Evolutionary conservation across 2,797 vertebrate genomes (phyloP).

Genomic region (Neoniphon sammara): DNA sequence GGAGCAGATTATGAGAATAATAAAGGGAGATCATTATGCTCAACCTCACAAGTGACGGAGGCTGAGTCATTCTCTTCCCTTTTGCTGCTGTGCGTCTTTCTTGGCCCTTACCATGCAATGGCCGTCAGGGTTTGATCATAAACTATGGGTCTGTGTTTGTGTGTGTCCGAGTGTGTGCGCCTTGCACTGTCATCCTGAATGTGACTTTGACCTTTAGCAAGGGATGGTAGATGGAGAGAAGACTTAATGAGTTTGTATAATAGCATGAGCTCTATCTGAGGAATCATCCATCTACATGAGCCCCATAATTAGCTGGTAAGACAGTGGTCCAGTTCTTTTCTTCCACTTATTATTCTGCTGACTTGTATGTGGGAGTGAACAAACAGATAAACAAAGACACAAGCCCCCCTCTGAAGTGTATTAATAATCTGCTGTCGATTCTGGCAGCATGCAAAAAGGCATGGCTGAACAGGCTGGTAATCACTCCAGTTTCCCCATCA

Average conservation of each 20-base stretch:
- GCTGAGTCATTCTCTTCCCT: constrained; percentile 75
- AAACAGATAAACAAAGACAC: constrained; percentile 74
- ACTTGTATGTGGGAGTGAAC: constrained; percentile 69
- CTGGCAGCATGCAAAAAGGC: constrained; percentile 50
- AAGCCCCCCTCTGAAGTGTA: constrained; percentile 53
- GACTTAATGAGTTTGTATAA: constrained; percentile 82
- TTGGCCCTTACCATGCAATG: constrained; percentile 38
- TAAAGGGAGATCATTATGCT: constrained; percentile 67
- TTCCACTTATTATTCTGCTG: constrained; percentile 75
- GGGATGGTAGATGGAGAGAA: constrained; percentile 69
- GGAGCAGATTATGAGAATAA: constrained; percentile 74
- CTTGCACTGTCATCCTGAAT: constrained; percentile 63
- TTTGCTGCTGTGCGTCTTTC: constrained; percentile 52
- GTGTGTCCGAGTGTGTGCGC: constrained; percentile 46
- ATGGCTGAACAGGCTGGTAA: constrained; percentile 61
- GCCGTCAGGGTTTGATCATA: constrained; percentile 57
- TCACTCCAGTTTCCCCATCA: constrained; percentile 58
- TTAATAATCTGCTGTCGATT: constrained; percentile 73
- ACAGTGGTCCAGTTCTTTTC: constrained; percentile 70
- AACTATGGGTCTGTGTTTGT: constrained; percentile 37
- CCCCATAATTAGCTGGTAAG: constrained; percentile 79
- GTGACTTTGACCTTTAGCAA: constrained; percentile 79
- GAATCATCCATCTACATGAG: constrained; percentile 81
- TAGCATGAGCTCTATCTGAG: constrained; percentile 76
- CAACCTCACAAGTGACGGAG: constrained; percentile 71